Evolutionary conservation across 1,140 invertebrate species (phyloP), one percentile per base, ranked within the genome.

Genomic region (Drosophila carrolli): DNA sequence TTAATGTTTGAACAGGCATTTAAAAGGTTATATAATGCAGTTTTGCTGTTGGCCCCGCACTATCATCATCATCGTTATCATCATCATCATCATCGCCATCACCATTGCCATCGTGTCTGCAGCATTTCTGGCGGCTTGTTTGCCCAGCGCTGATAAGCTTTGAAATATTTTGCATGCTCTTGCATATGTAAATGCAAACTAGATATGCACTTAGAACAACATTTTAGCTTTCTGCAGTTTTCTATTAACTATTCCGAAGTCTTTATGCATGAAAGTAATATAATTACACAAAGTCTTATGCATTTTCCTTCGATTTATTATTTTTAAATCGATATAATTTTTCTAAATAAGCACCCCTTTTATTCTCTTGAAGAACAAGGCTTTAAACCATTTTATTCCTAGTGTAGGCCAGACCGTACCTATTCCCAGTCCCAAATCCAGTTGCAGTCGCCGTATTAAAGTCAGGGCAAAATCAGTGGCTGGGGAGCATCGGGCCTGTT

Each of bases 1-100:
- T 81, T 72, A 75, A 67, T 71, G 81, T 74, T 84, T 77, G 67
- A 62, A 62, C 41, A 75, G 57, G 57, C 80, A 62, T 75, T 83
- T 67, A 75, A 72, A 67, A 47, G 75, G 63, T 65, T 75, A 62
- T 59, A 46, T 76, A 79, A 76, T 83, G 75, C 60, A 56, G 23
- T 82, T 61, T 27, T 43, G 41, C 19, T 44, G 54, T 35, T 50
- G 11, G 37, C 27, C 27, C 35, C 48, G 55, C 19, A 14, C 38
- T 44, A 51, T 37, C 46, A 27, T 63, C 35, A 23, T 50, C 23
- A 37, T 13, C 41, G 27, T 43, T 46, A 43, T 37, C 47, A 7
- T 19, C 51, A 53, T 38, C 41, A 41, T 51, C 41, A 47, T 19
- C 47, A n/a, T 43, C 9, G 11, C 16, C 19, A 65, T 47, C 53